Evolutionary conservation across 2,797 vertebrate species (phyloP).

Genomic region (Champsocephalus esox): DNA sequence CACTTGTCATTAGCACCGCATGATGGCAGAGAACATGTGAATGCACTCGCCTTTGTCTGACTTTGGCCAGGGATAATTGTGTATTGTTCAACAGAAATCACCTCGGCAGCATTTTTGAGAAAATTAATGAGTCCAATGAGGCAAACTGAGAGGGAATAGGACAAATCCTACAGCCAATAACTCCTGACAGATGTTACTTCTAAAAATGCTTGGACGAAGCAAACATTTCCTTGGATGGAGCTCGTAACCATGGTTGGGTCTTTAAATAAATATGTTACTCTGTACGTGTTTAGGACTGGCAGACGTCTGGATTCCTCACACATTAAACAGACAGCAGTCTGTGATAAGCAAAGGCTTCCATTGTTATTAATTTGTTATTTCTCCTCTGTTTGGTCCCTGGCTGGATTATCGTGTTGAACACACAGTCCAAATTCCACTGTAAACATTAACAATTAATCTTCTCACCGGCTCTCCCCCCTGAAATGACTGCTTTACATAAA

Average conservation of each 20-base stretch:
- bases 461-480: conserved; percentile 34
- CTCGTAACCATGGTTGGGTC: conserved; percentile 30
- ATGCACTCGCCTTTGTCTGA: conserved; percentile 91
- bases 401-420: conserved; percentile 84
- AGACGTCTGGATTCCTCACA: conserved; percentile 57
- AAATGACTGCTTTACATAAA: conserved; percentile 82
- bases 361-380: conserved; percentile 85
- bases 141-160: conserved; percentile 20
- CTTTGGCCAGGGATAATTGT: conserved; percentile 91
- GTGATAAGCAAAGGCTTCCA: conserved; percentile 77
- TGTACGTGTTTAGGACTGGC: conserved; percentile 54
- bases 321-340: conserved; percentile 72
- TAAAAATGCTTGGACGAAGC: conserved; percentile 9
- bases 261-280: conserved; percentile 69
- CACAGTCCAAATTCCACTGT: conserved; percentile 84
- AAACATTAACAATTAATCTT: conserved; percentile 88
- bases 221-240: conserved; percentile 42
- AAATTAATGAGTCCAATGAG: conserved; percentile 83
- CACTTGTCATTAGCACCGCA: conserved; percentile 88
- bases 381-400: conserved; percentile 72
- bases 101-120: conserved; percentile 84
- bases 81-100: conserved; percentile 91
- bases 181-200: conserved; percentile 34
- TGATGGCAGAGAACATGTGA: conserved; percentile 89
- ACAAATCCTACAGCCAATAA: conserved; percentile 23